These are phyloP conservation scores for Drosophila putrida DNA, from an alignment of 2,888 invertebrate species.

Conservation along the genomic window DNA sequence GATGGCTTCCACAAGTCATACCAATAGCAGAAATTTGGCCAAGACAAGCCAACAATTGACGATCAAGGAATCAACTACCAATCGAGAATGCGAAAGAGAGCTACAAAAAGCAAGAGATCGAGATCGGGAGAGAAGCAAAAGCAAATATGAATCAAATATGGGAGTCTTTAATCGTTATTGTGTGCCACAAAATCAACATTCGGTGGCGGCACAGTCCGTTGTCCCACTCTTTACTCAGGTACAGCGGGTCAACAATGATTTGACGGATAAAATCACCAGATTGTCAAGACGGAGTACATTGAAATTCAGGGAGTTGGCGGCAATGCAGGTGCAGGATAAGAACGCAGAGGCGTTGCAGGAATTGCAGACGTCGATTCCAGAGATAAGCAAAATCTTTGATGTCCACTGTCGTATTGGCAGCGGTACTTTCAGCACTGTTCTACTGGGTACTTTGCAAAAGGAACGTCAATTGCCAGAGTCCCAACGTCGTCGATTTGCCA, in stretches of 20 bases:
- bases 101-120: not conserved
- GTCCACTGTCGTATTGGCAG: conserved; percentile 91
- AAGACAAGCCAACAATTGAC: conserved; percentile 9
- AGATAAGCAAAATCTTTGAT: conserved; percentile 88
- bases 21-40: not conserved
- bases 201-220: conserved; percentile 15
- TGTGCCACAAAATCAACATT: conserved; percentile 15
- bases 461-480: conserved; percentile 84
- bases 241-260: conserved; percentile 48
- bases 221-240: conserved; percentile 42
- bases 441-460: conserved; percentile 89
- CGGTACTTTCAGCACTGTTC: conserved; percentile 96
- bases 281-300: conserved; percentile 50
- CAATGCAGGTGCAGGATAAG: conserved; percentile 61
- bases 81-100: conserved; percentile 1
- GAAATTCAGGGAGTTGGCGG: conserved; percentile 52
- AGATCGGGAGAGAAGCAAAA: conserved; percentile 1
- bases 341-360: conserved; percentile 81
- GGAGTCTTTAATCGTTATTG: conserved; percentile 24
- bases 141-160: conserved; percentile 24
- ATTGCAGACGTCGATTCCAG: conserved; percentile 86
- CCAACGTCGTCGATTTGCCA: conserved; percentile 89
- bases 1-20: conserved; percentile 1
- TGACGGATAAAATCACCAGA: conserved; percentile 46
- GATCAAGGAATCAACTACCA: conserved; percentile 10